A percentile compares a stretch with the other conserved stretches of the same genome.
Conservation (phyloP, 1,140 invertebrate genomes). For the Rhyzopertha dominica region DNA sequence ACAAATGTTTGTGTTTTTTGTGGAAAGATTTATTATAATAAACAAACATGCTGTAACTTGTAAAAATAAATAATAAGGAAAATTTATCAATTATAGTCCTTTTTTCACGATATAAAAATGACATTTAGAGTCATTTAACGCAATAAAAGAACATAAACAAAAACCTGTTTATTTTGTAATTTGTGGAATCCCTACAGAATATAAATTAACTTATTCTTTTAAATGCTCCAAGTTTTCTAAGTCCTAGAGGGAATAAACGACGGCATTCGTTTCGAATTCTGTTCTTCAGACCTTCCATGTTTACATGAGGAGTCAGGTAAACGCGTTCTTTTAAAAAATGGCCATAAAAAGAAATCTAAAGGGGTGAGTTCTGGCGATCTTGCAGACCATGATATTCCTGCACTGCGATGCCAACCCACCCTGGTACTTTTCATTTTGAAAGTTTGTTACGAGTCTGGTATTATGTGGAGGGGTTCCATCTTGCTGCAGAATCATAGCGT, state of each 20-base stretch:
- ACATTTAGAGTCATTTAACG: neutral
- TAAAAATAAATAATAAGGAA: slow-evolving; percentile 6
- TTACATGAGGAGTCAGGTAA: slow-evolving; percentile 1
- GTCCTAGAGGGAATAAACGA: neutral
- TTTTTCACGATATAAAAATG: slow-evolving; percentile 4
- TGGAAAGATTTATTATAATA: neutral
- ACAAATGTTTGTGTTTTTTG: too few relatives aligned
- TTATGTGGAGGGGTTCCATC: slow-evolving; percentile 3
- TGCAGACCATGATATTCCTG: neutral
- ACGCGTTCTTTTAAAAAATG: slow-evolving; percentile 4
- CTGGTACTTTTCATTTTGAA: neutral
- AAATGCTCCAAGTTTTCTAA: slow-evolving; percentile 4
- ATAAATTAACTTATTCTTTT: neutral
- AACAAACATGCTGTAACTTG: neutral
- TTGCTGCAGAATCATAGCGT: neutral
- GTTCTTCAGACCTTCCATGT: too few relatives aligned
- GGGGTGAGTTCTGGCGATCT: slow-evolving; percentile 4
- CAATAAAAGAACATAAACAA: slow-evolving; percentile 1
- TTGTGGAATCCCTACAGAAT: neutral
- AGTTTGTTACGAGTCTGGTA: slow-evolving; percentile 1
- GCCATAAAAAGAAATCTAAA: slow-evolving; percentile 4
- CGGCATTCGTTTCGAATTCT: slow-evolving; percentile 4
- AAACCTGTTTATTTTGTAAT: slow-evolving; percentile 4
- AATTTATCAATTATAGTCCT: slow-evolving; percentile 2
- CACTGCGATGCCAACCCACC: neutral